Percentiles rank a stretch among this genome's conserved stretches.
phyloP scores from a whole-genome alignment of 2,113 vertebrate species.

The Sylvietta virens region DNA sequence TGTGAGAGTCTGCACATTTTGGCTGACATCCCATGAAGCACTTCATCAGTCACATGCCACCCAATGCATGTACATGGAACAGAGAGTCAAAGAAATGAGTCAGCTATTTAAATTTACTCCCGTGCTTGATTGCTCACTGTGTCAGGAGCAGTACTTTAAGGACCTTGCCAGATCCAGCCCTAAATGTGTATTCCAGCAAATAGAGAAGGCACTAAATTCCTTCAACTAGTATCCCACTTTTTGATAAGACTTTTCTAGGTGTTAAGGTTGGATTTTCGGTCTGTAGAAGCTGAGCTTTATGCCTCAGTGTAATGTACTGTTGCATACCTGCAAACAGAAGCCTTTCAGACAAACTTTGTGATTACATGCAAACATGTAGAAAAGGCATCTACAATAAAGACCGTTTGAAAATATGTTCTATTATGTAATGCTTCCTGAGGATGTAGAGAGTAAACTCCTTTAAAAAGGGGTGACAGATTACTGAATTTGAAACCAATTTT shows the following conservation, averaged over 20 bases:
- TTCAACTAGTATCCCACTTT: background rate
- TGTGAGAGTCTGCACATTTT: background rate
- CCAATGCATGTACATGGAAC: accelerated
- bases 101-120: background rate
- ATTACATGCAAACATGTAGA: background rate
- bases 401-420: background rate
- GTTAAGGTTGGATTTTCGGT: background rate
- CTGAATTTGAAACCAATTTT: background rate
- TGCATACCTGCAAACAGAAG: background rate
- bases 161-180: background rate
- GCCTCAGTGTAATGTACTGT: accelerated
- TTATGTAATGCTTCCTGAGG: background rate
- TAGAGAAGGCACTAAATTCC: background rate
- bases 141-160: background rate
- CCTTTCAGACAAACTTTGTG: background rate
- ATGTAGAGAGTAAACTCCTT: background rate
- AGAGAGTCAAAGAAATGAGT: background rate
- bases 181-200: background rate
- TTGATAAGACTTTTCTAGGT: background rate
- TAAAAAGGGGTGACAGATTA: background rate
- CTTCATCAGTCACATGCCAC: background rate
- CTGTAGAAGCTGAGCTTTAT: background rate
- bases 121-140: background rate
- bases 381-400: background rate
- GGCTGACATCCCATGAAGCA: background rate